These are phyloP conservation scores for Pyrocephalus nanus DNA, from an alignment of 2,797 vertebrate genomes.

Conservation along the genomic window DNA sequence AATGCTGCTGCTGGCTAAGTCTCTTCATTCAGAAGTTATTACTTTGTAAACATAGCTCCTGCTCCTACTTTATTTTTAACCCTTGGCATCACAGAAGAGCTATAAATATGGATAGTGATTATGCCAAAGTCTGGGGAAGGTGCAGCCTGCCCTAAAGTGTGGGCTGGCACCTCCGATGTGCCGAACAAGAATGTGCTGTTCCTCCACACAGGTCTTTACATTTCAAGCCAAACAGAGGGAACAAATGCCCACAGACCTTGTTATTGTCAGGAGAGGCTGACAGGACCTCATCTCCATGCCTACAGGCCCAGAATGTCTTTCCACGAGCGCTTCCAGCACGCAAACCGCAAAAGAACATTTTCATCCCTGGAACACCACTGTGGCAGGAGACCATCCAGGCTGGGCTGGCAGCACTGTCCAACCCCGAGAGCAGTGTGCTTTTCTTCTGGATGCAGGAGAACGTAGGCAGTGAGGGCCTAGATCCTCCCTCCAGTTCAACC, in stretches of 20 bases:
- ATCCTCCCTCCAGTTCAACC: not conserved
- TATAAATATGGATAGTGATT: not conserved
- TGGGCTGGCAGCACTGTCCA: not conserved
- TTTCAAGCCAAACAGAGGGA: slow-evolving; percentile 6
- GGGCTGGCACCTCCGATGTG: not conserved
- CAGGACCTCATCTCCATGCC: not conserved
- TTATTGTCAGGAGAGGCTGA: not conserved
- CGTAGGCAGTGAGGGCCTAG: not conserved
- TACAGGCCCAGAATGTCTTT: not conserved
- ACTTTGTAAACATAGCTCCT: slow-evolving; percentile 13
- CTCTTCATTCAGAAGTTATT: not conserved
- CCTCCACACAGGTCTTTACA: not conserved
- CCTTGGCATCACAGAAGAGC: slow-evolving; percentile 1
- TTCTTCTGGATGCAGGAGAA: not conserved
- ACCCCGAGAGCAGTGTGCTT: not conserved
- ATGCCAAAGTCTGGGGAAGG: slow-evolving; percentile 16
- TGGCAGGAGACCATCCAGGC: not conserved
- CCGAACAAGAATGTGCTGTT: slow-evolving; percentile 34
- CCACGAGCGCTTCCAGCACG: not conserved
- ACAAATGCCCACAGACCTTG: slow-evolving; percentile 24
- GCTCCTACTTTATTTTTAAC: not conserved
- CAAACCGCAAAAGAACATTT: slow-evolving; percentile 10
- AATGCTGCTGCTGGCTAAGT: not conserved
- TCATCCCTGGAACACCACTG: not conserved
- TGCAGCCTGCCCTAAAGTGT: not conserved